phyloP scores from a whole-genome alignment of 2,113 vertebrate genomes.

The Plecotus auritus region DNA sequence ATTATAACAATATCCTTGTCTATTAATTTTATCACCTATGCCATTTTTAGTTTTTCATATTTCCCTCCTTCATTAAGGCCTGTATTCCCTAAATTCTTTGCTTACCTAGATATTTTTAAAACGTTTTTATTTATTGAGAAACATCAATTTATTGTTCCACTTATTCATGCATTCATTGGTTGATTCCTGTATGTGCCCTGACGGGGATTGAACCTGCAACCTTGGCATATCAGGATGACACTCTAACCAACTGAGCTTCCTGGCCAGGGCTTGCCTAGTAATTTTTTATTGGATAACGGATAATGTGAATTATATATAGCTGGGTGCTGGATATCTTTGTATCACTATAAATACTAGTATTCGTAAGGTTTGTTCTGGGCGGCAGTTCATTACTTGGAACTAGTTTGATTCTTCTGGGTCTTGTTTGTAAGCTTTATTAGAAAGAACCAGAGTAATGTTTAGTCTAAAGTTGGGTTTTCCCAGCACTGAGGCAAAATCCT shows the following conservation, averaged over 20 bases:
- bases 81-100: neutral
- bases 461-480: neutral
- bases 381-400: neutral
- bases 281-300: neutral
- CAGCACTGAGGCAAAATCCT: neutral
- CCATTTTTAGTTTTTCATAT: neutral
- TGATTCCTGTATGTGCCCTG: neutral
- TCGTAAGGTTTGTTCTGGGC: neutral
- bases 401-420: neutral
- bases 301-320: neutral
- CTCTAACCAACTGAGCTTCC: neutral
- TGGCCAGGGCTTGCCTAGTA: neutral
- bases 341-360: neutral
- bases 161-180: neutral
- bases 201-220: neutral
- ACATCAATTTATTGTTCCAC: neutral
- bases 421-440: neutral
- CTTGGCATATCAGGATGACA: neutral
- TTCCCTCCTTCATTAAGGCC: neutral
- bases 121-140: neutral
- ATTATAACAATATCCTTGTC: neutral
- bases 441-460: neutral
- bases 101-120: neutral
- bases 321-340: neutral
- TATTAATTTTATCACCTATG: neutral